phyloP scores from a whole-genome alignment of 2,888 invertebrate species.

The Blastobasis lacticolella region DNA sequence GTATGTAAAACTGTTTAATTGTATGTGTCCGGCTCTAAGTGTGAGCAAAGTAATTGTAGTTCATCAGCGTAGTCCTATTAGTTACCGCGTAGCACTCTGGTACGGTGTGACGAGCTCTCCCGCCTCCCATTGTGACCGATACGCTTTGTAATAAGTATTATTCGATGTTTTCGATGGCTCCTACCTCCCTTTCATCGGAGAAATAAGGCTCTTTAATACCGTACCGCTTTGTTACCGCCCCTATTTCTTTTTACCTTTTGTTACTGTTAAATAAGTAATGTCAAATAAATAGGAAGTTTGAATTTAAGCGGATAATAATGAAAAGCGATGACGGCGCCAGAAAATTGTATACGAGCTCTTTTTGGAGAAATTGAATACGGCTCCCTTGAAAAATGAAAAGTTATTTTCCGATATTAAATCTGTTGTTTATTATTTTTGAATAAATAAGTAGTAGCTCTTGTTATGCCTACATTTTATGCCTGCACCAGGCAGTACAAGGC shows the following conservation, averaged over 20 bases:
- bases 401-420: too few relatives aligned
- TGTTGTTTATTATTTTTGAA: too few relatives aligned
- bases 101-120: slow-evolving; percentile 27
- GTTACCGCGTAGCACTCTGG: neutral
- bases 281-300: slow-evolving; percentile 11
- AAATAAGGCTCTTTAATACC: slow-evolving; percentile 42
- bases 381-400: too few relatives aligned
- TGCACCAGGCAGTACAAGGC: too few relatives aligned
- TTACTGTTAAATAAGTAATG: slow-evolving; percentile 37
- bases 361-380: slow-evolving; percentile 6
- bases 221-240: slow-evolving; percentile 27
- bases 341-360: slow-evolving; percentile 9
- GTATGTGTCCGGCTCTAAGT: too few relatives aligned
- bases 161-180: slow-evolving; percentile 44
- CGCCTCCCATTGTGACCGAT: slow-evolving; percentile 33
- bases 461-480: too few relatives aligned
- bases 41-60: too few relatives aligned
- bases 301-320: slow-evolving; percentile 21
- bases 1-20: too few relatives aligned
- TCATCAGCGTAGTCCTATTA: too few relatives aligned
- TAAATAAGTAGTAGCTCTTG: too few relatives aligned
- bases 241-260: slow-evolving; percentile 33
- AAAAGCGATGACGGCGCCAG: slow-evolving; percentile 23
- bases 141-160: slow-evolving; percentile 43
- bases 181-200: slow-evolving; percentile 30